Conservation (phyloP, 2,888 invertebrate genomes). For the Drosophila niveifrons region DNA sequence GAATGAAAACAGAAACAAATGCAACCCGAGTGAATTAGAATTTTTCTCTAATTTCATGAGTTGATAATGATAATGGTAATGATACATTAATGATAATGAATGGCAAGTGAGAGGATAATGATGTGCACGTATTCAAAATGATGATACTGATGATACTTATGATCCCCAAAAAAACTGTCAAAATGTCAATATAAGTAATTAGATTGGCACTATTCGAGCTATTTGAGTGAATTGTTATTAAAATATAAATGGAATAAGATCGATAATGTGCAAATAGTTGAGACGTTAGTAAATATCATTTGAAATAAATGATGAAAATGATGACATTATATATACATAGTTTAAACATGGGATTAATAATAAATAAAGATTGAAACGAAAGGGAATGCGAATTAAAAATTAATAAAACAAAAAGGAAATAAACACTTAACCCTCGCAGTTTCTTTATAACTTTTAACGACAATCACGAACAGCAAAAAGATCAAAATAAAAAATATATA, state of each 20-base stretch:
- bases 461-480: slow-evolving; percentile 19
- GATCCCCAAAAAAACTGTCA: slow-evolving; percentile 57
- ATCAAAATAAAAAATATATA: not conserved
- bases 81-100: slow-evolving; percentile 46
- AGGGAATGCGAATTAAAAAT: slow-evolving; percentile 65
- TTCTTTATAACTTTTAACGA: slow-evolving; percentile 45
- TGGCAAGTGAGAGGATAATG: slow-evolving; percentile 22
- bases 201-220: slow-evolving; percentile 76
- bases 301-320: slow-evolving; percentile 71
- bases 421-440: slow-evolving; percentile 57
- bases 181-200: slow-evolving; percentile 69
- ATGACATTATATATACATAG: slow-evolving; percentile 78
- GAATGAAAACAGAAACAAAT: slow-evolving; percentile 11
- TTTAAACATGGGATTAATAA: slow-evolving; percentile 78
- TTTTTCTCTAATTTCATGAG: slow-evolving; percentile 77
- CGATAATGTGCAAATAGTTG: slow-evolving; percentile 61
- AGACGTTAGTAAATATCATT: slow-evolving; percentile 76
- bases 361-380: slow-evolving; percentile 61
- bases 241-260: slow-evolving; percentile 75
- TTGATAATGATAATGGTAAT: slow-evolving; percentile 42
- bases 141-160: slow-evolving; percentile 66
- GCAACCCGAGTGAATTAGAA: slow-evolving; percentile 71
- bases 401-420: slow-evolving; percentile 57
- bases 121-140: slow-evolving; percentile 52
- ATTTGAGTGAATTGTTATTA: slow-evolving; percentile 80